Base-by-base conservation (phyloP, 2,113 vertebrate species). In the Oncorhynchus kisutch region DNA sequence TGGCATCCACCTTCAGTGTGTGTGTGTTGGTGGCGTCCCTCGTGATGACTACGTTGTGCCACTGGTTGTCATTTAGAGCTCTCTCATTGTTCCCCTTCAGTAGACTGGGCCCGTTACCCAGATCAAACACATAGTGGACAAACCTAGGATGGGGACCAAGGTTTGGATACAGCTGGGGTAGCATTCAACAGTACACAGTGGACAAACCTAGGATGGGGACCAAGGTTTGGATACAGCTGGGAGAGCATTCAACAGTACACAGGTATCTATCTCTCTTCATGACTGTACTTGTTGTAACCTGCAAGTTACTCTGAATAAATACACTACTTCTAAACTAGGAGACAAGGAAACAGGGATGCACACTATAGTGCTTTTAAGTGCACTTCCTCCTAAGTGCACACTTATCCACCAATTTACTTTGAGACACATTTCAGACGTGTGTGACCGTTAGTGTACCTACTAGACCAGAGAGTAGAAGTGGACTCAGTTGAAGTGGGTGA, bases 31-130 rank as follows among this genome's bases (percentile, higher is more conserved):
- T 94, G 82, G 94, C 94, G 54, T 99, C 97, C 31, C 97, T 90
- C 0, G 96, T 97, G 85, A 99, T 98, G 72, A 98, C 96, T 0
- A 99, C 97, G 0, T 96, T 97, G 84, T 99, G 97, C 97, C 97
- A 99, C 77, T 97, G 97, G 89, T 99, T 99, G 82, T 99, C 97
- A 66, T 97, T 97, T 74, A 99, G 92, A 2, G 94, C 92, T 48
- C 94, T 96, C 77, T 99, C 96, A 1, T 96, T 98, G 90, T 99
- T 99, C 54, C 97, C 97, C 85, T 99, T 99, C 88, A 99, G 92
- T 78, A 99, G 95, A 72, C 97, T 98, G 20, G 97, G 96, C 22
- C 97, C 97, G 0, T 99, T 99, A 65, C 97, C 97, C 62, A 99
- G 94, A 86, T 99, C 95, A 77, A 99, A 98, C 22, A 98, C 97